A percentile compares a stretch with the other conserved stretches of the same genome.
Conservation (phyloP, 2,113 vertebrate genomes). For the Paralichthys olivaceus region DNA sequence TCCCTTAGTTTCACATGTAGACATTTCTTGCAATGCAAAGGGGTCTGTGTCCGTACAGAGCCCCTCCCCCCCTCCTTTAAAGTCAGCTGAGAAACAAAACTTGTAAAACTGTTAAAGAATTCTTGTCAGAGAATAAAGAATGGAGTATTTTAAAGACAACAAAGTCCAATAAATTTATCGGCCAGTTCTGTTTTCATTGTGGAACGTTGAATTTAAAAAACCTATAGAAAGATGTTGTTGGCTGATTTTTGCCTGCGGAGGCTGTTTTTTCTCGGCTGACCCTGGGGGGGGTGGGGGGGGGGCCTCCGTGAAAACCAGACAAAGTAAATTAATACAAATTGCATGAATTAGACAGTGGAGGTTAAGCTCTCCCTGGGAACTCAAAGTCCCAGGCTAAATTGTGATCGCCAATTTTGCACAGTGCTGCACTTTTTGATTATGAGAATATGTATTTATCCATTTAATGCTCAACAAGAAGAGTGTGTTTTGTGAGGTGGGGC, state of each 20-base stretch:
- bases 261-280: not conserved
- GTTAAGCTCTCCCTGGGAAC: slow-evolving; percentile 88
- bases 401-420: slow-evolving; percentile 94
- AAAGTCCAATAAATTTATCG: too few relatives aligned
- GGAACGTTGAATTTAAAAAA: too few relatives aligned
- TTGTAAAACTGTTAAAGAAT: not conserved
- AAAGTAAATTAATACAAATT: slow-evolving; percentile 74
- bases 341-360: slow-evolving; percentile 76
- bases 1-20: slow-evolving; percentile 50
- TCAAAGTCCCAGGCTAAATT: slow-evolving; percentile 95
- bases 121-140: not conserved
- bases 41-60: slow-evolving; percentile 61
- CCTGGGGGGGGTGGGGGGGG: not conserved
- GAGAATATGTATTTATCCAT: slow-evolving; percentile 85
- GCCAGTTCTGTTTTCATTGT: too few relatives aligned
- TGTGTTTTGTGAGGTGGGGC: slow-evolving; percentile 51
- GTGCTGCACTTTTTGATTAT: slow-evolving; percentile 93
- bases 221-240: not conserved
- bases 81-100: not conserved
- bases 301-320: slow-evolving; percentile 75
- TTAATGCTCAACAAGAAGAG: slow-evolving; percentile 54
- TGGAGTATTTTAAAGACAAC: not conserved
- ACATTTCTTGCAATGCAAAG: slow-evolving; percentile 53
- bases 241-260: not conserved
- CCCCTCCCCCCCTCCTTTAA: not conserved